Evolutionary conservation across 2,113 vertebrate species (phyloP), one percentile per base, ranked within the genome.

Genomic region (Strix aluco): DNA sequence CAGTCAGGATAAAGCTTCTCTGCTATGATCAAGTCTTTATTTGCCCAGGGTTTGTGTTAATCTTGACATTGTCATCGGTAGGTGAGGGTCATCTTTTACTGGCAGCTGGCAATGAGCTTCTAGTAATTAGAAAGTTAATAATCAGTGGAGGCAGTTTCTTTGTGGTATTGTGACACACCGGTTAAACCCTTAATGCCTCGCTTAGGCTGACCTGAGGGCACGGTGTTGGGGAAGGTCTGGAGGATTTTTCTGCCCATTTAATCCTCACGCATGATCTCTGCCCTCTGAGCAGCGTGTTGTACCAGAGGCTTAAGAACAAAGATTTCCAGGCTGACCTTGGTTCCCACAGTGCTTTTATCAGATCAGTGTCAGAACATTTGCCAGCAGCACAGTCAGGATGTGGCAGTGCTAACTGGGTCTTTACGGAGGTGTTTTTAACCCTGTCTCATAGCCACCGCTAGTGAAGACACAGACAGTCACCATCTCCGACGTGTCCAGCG

Each of bases 401-500:
- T 40, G 57, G 61, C 40, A 42, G 20, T 62, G 34, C 49, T 63
- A 11, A 25, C 27, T n/a, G 44, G 34, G 13, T 85, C 27, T 18
- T 96, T 14, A 90, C n/a, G 5, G 51, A 74, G 49, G 3, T 95
- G 89, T 75, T 94, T 91, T 74, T 94, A 85, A 93, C 90, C 80
- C 96, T 97, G 77, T 97, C 91, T 92, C 89, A 61, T 95, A 99
- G 99, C 99, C 99, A 62, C 99, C 99, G 0, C 98, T 99, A 83
- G 98, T 99, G 97, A 99, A 99, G 98, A 99, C 99, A 19, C 99
- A 99, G 97, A 99, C 99, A 3, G 99, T 99, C 98, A 99, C 99
- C 95, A 99, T 99, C 98, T 99, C 99, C 7, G 99, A 99, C 9
- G 96, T 99, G 81, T 98, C 99, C 97, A 98, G 98, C 32, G 97